Evolutionary conservation across 2,888 invertebrate species (phyloP), one percentile per base, ranked within the genome.

Genomic region (Brachynemurus nebulosus): DNA sequence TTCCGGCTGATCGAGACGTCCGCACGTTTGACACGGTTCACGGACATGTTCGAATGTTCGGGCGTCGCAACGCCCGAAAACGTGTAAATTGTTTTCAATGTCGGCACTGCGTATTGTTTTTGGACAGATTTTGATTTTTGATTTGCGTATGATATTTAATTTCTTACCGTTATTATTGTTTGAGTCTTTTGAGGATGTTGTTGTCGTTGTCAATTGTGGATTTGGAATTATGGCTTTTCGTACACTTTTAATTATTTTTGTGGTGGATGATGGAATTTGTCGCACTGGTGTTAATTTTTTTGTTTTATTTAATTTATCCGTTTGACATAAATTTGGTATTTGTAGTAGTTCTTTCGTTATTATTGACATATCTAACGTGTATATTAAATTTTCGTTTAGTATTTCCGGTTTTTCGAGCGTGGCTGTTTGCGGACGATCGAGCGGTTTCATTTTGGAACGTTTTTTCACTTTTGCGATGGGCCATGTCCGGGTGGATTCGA

Each of bases 1-100:
- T 55, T 83, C 82, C 0, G 81, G 79, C 47, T 73, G 71, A 58
- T 80, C 78, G 2, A 74, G 69, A 16, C 80, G 66, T 2, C 78
- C 78, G 60, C 82, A 83, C 44, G 74, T 72, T 42, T 68, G 70
- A 57, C 82, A 82, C 1, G 77, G 74, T 50, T 67, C 67, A 33
- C 71, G 70, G 2, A 61, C 54, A 30, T 20, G 16, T n/a, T 30
- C 30, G 30, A 8, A 19, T 17, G 17, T 42, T 40, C 12, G 8
- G 7, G 12, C 2, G 18, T 21, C n/a, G 43, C 6, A n/a, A 20
- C 14, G 8, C 6, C 18, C 39, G 17, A 23, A 20, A 20, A 23
- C 21, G 19, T n/a, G 4, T 17, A 14, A 16, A 39, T 12, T 23
- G 7, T 9, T 39, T 23, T 39, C 39, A 23, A 12, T 23, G 14